A percentile compares a stretch with the other conserved stretches of the same genome.
These are phyloP conservation scores for Polydrusus pterygomalis DNA, from an alignment of 2,888 invertebrate species.

Conservation along the genomic window DNA sequence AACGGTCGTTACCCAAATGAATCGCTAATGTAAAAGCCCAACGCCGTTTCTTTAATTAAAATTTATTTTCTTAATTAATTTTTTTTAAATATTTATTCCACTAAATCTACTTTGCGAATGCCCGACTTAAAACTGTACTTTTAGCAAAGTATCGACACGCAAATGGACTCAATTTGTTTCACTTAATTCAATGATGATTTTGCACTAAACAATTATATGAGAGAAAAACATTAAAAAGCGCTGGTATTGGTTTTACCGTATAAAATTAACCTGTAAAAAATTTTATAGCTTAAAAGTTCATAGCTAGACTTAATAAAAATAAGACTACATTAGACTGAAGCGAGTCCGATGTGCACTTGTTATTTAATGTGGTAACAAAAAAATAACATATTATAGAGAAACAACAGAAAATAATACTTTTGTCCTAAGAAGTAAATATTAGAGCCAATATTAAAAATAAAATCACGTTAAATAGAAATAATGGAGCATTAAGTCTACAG, in stretches of 20 bases:
- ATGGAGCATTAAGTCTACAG: too few relatives aligned
- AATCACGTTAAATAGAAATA: too few relatives aligned
- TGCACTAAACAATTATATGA: conserved; percentile 1
- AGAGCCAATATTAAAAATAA: too few relatives aligned
- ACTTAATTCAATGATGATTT: conserved; percentile 19
- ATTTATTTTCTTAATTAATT: not conserved
- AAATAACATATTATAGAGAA: too few relatives aligned
- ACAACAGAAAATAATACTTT: too few relatives aligned
- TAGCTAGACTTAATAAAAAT: not conserved
- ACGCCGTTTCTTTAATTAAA: conserved; percentile 10
- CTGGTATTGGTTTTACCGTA: conserved; percentile 16
- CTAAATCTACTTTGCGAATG: conserved; percentile 8
- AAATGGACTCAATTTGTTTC: conserved; percentile 11
- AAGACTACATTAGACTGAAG: too few relatives aligned
- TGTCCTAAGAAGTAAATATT: too few relatives aligned
- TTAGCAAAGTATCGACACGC: conserved; percentile 16
- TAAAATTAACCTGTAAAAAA: not conserved
- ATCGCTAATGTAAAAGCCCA: not conserved
- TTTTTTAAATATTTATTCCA: conserved; percentile 1
- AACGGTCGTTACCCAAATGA: not conserved
- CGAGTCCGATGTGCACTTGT: too few relatives aligned
- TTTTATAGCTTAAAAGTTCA: not conserved
- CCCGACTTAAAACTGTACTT: conserved; percentile 20
- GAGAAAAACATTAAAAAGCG: not conserved
- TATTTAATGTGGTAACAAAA: not conserved